These are phyloP conservation scores for Prolemur simus DNA, from an alignment of 2,113 vertebrate species.

Conservation along the genomic window DNA sequence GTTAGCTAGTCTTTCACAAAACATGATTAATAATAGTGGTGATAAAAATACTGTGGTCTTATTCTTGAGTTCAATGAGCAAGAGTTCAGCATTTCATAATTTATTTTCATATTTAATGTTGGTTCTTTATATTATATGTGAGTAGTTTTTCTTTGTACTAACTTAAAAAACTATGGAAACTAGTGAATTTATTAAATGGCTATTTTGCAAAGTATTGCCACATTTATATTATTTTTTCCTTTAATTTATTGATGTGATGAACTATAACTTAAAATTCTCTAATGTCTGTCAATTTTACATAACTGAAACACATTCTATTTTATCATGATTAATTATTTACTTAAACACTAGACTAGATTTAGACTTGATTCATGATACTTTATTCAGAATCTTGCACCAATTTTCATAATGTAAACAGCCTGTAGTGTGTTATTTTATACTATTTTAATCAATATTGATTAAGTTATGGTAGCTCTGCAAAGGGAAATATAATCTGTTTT, in stretches of 20 bases:
- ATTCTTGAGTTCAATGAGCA: background rate
- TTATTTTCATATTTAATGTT: background rate
- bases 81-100: background rate
- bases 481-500: background rate
- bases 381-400: background rate
- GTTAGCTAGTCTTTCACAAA: background rate
- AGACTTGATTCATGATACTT: background rate
- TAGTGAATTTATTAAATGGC: background rate
- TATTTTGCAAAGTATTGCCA: background rate
- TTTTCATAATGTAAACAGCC: background rate
- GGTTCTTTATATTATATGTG: background rate
- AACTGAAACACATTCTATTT: background rate
- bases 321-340: background rate
- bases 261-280: background rate
- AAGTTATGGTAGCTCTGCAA: background rate
- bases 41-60: background rate
- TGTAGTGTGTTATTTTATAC: background rate
- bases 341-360: background rate
- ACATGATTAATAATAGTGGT: background rate
- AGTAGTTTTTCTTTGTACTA: background rate
- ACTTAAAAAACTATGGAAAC: conserved; percentile 16
- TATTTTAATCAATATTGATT: conserved; percentile 12
- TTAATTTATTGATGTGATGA: background rate
- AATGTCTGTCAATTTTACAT: background rate
- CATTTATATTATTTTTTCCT: background rate